Evolutionary conservation across 2,797 vertebrate genomes (phyloP).

Genomic region (Glossophaga mutica): DNA sequence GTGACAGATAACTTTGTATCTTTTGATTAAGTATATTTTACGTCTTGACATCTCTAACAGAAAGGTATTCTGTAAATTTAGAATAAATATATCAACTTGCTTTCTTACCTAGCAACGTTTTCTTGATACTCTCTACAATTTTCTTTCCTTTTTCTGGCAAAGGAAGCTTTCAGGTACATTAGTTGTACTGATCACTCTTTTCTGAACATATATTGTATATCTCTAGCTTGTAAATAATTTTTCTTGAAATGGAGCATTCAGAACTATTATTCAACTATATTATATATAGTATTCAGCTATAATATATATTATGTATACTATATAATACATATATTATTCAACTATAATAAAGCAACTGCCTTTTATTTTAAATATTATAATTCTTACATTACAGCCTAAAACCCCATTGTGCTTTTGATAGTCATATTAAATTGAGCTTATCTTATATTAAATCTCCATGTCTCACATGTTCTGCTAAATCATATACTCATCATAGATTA

Average conservation of each 20-base stretch:
- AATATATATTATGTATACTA: too few relatives aligned
- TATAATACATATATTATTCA: too few relatives aligned
- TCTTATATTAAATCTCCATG: not conserved
- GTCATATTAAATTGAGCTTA: not conserved
- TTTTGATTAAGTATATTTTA: conserved; percentile 64
- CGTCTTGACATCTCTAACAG: conserved; percentile 41
- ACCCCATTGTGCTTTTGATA: not conserved
- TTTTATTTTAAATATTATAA: conserved; percentile 22
- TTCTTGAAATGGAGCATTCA: not conserved
- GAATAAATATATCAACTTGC: conserved; percentile 44
- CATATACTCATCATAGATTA: not conserved
- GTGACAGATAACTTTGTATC: conserved; percentile 55
- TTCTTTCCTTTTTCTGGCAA: not conserved
- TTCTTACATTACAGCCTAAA: not conserved
- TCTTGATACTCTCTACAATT: not conserved
- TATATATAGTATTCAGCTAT: too few relatives aligned
- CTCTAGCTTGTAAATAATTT: not conserved
- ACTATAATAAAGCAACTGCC: not conserved
- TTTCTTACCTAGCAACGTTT: conserved; percentile 21
- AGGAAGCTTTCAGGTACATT: conserved; percentile 5
- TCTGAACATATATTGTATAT: not conserved
- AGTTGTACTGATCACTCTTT: not conserved
- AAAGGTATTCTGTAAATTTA: conserved; percentile 39
- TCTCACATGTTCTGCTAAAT: not conserved
- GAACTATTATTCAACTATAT: too few relatives aligned